Base-by-base conservation (phyloP, 2,888 invertebrate species). In the Monopis laevigella region DNA sequence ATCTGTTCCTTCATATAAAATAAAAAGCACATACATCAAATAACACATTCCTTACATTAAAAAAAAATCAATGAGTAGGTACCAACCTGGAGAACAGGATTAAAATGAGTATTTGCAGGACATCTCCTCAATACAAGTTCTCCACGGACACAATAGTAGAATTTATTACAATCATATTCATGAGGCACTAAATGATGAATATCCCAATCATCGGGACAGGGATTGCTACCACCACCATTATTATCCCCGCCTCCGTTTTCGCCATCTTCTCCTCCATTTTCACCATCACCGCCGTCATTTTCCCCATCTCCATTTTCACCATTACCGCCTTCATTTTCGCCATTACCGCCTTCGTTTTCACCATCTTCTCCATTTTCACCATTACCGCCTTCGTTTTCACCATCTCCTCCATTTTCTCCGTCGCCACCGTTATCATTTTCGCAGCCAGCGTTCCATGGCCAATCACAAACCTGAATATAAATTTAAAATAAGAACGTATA, bases 81-180 rank as follows among this genome's bases (percentile, higher is more conserved):
- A 5, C 26, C 30, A 42, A 70, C 70, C 62, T 65, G 64, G 1
- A 56, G 17, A 0, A 24, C 38, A 5, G 56, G 53, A 40, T 67
- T 64, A 53, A 71, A 70, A 36, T 60, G 53, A 0, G 53, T 48
- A 0, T 59, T 63, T 0, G 50, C 38, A 0, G 52, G 49, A 24
- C 71, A 71, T 0, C 43, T 24, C 4, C 48, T 49, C 28, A 54
- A 54, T 0, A 59, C 51, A 13, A 50, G 49, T 1, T 56, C 44
- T 5, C 69, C 71, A 8, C 48, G 44, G 0, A 54, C 51, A 39
- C 72, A 72, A 32, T 61, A 50, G 48, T 67, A 70, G 52, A 57
- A 70, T 27, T 50, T 55, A 5, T 45, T 39, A 45, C 70, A 71
- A 3, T 61, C 47, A 0, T 49, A 49, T 13, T 59, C 62, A 7